Conservation (phyloP, 2,797 vertebrate genomes). For the Oryzias dopingdopingensis region DNA sequence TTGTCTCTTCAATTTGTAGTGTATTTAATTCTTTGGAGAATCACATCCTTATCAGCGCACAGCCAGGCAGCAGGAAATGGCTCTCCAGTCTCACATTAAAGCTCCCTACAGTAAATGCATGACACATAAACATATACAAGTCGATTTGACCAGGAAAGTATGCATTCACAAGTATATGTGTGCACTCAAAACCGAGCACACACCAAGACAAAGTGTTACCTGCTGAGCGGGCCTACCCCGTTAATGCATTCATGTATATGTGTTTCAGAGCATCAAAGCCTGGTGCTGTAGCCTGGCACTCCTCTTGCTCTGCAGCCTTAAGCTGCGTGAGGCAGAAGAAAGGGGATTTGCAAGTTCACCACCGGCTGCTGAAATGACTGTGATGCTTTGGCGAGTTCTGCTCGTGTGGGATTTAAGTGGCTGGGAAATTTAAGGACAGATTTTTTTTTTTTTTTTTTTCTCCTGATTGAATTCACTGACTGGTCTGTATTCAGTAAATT, state of each 20-base stretch:
- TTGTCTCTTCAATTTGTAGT: conserved; percentile 64
- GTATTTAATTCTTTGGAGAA: conserved; percentile 63
- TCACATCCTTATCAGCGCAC: conserved; percentile 59
- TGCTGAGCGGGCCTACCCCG: conserved; percentile 10
- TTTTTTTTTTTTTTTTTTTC: conserved; percentile 53
- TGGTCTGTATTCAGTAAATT: conserved; percentile 68
- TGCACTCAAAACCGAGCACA: background rate
- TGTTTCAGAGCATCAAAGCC: background rate
- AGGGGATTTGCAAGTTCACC: conserved; percentile 65
- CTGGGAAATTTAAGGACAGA: conserved; percentile 62
- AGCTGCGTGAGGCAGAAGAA: conserved; percentile 58
- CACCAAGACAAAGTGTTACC: conserved; percentile 10
- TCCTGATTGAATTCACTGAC: conserved; percentile 64
- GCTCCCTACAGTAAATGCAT: conserved; percentile 6
- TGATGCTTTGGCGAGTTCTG: conserved; percentile 57
- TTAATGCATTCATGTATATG: conserved; percentile 5
- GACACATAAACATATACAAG: background rate
- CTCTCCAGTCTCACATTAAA: conserved; percentile 25
- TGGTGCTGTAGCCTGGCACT: conserved; percentile 27
- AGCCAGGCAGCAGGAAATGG: conserved; percentile 55
- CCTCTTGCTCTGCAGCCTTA: conserved; percentile 52
- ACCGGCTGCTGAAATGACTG: conserved; percentile 54
- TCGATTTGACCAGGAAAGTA: too few relatives aligned
- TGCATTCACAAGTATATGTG: background rate
- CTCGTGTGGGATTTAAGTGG: conserved; percentile 71